Evolutionary conservation across 2,797 vertebrate species (phyloP), one percentile per base, ranked within the genome.

Genomic region (Brotula barbata): DNA sequence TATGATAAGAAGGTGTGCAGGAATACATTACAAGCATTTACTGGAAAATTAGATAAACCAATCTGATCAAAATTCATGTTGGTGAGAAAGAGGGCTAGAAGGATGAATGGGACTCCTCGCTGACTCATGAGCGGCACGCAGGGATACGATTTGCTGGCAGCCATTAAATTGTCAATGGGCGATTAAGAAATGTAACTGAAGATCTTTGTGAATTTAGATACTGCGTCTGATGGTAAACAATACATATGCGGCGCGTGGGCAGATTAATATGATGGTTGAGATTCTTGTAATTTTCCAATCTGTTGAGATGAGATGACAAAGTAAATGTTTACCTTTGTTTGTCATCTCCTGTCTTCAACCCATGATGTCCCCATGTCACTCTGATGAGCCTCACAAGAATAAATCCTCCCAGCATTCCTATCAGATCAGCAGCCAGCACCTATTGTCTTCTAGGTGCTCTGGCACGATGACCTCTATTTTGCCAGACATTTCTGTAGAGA

Each of bases 11-110:
- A 85, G 80, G 82, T 89, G 87, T 69, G 78, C 77, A 78, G 82
- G 86, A 90, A 91, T 90, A 85, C 83, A 89, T 90, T 90, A 90
- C 71, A 84, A 84, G 82, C 83, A 85, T 91, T 91, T 91, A 84
- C 85, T 78, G 77, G 82, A 87, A 90, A 90, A 91, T 89, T 88
- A 87, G 81, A 90, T 88, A 84, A 90, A 90, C 84, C 84, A 86
- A 88, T 89, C 58, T 68, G 84, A 89, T 89, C 75, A 85, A 84
- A 86, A 89, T 83, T 72, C 82, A 75, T 66, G 63, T 75, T 72
- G 73, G 67, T 25, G 69, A 60, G 74, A 76, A 17, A 62, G 41
- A 63, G 69, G 76, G 80, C 85, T 84, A 78, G 68, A 58, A 58
- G 74, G 75, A 71, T 85, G 77, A 82, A 74, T 81, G 67, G 68